phyloP scores from a whole-genome alignment of 2,888 invertebrate species.

The Lissonota sp. region DNA sequence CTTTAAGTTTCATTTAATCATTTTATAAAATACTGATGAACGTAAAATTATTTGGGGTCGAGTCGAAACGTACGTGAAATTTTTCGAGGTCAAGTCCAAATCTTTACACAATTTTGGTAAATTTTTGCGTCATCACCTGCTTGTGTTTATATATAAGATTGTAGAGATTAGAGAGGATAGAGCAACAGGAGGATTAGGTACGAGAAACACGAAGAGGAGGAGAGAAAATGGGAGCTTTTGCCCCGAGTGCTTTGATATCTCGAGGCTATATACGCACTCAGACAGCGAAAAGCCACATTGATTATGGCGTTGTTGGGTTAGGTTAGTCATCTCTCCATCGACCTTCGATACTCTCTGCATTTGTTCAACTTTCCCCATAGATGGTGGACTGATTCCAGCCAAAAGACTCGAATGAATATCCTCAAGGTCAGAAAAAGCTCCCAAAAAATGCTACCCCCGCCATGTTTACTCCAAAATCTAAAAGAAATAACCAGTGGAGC shows the following conservation, averaged over 20 bases:
- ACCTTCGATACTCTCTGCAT: conserved; percentile 13
- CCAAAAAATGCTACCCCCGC: background rate
- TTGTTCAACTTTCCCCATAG: conserved; percentile 15
- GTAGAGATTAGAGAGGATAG: conserved; percentile 36
- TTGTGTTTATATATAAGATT: background rate
- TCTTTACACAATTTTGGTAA: background rate
- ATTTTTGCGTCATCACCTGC: background rate
- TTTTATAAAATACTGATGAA: too few species aligned
- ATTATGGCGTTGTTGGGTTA: conserved; percentile 62
- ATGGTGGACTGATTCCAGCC: background rate
- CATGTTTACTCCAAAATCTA: background rate
- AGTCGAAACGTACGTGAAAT: background rate
- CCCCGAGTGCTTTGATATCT: conserved; percentile 38
- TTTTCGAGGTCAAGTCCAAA: background rate
- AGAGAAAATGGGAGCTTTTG: background rate
- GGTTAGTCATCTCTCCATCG: conserved; percentile 62
- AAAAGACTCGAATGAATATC: too few species aligned
- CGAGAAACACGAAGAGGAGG: background rate
- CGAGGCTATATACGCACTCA: conserved; percentile 6
- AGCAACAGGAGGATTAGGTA: conserved; percentile 38
- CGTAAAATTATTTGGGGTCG: background rate
- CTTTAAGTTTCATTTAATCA: too few species aligned
- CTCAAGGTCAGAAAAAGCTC: background rate
- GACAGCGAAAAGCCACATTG: conserved; percentile 37
- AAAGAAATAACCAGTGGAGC: background rate